Percentiles rank a stretch among this genome's conserved stretches.
phyloP scores from a whole-genome alignment of 1,140 invertebrate genomes.

The Tenebrio molitor region DNA sequence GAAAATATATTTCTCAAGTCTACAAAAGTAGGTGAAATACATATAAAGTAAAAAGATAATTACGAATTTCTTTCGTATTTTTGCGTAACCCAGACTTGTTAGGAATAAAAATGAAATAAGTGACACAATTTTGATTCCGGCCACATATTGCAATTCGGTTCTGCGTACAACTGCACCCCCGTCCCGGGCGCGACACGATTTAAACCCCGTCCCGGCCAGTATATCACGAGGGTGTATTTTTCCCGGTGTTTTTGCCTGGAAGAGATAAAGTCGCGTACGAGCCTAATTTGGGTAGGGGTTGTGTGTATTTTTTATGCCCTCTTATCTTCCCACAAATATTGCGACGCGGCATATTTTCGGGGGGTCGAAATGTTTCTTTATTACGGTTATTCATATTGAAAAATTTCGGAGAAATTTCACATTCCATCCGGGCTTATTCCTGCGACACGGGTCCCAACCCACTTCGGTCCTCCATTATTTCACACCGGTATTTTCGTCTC shows the following conservation, averaged over 20 bases:
- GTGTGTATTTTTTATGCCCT: conserved; percentile 8
- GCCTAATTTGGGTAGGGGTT: conserved; percentile 5
- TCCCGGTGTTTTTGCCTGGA: background rate
- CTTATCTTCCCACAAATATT: conserved; percentile 7
- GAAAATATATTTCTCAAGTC: no score
- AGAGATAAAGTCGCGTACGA: conserved; percentile 6
- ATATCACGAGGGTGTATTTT: conserved; percentile 22
- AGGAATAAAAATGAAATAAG: no score
- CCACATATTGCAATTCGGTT: no score
- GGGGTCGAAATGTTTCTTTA: background rate
- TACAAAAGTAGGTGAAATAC: no score
- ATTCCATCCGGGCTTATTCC: conserved; percentile 3
- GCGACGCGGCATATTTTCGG: background rate
- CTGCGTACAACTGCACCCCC: no score
- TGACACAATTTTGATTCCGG: no score
- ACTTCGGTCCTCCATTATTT: conserved; percentile 2
- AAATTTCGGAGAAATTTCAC: conserved; percentile 4
- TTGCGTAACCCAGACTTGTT: no score
- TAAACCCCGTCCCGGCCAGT: background rate
- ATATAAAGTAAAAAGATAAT: no score
- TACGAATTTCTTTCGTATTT: no score
- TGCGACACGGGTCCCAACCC: conserved; percentile 7
- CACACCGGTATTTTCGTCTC: background rate
- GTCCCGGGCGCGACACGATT: conserved; percentile 14
- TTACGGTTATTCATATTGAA: conserved; percentile 9